Conservation (phyloP, 2,888 invertebrate genomes). For the Tinea trinotella region DNA sequence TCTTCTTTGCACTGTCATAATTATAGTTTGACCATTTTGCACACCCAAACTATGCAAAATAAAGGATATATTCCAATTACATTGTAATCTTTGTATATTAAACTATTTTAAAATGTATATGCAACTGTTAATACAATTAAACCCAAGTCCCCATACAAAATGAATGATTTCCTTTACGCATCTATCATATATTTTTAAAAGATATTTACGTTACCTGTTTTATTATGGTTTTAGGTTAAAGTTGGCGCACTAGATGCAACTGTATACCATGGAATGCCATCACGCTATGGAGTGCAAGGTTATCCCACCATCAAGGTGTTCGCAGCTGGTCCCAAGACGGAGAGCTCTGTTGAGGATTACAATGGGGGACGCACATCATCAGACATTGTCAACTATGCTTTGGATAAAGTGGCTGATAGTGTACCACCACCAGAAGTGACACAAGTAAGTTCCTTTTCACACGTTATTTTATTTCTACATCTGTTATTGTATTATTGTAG, state of each 20-base stretch:
- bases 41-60: too few species aligned
- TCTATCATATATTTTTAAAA: too few species aligned
- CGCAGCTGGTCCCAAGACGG: slow-evolving; percentile 79
- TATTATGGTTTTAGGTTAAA: slow-evolving; percentile 75
- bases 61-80: too few species aligned
- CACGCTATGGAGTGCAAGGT: slow-evolving; percentile 89
- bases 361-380: slow-evolving; percentile 91
- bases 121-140: too few species aligned
- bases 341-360: slow-evolving; percentile 84
- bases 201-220: too few species aligned
- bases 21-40: too few species aligned
- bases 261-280: slow-evolving; percentile 85
- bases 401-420: slow-evolving; percentile 88
- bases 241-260: slow-evolving; percentile 97
- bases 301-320: slow-evolving; percentile 98
- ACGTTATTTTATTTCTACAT: background rate
- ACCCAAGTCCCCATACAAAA: too few species aligned
- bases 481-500: slow-evolving; percentile 17
- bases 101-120: too few species aligned
- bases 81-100: too few species aligned
- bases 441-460: slow-evolving; percentile 66
- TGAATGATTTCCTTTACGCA: too few species aligned
- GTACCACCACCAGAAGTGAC: slow-evolving; percentile 90
- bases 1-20: too few species aligned
- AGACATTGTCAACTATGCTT: slow-evolving; percentile 93